Evolutionary conservation across 2,113 vertebrate genomes (phyloP), one percentile per base, ranked within the genome.

Genomic region (Chionis minor): DNA sequence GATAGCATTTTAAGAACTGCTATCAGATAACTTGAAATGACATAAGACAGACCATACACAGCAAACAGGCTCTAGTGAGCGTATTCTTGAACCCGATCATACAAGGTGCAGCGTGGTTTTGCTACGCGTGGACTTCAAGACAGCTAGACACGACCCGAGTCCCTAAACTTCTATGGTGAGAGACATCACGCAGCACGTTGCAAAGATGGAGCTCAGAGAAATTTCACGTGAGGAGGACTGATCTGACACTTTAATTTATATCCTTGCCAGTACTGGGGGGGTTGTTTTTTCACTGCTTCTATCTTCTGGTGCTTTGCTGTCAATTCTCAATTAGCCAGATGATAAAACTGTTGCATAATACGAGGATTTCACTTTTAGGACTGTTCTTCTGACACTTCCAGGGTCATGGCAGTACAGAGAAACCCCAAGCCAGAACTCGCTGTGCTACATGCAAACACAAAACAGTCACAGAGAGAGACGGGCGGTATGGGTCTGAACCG

Each of bases 21-120:
- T 95, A 78, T 94, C 94, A 79, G 91, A 81, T 91, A 84, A 71
- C 88, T 52, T 52, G 67, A 88, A 74, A n/a, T 81, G 2, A 93
- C 85, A 67, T 86, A 63, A 86, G 71, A n/a, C 74, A 88, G 90
- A 58, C 51, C 67, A 14, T 47, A 32, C 77, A 56, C 61, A 84
- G 69, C 93, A 95, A 40, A 65, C 54, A 93, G 71, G 45, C 52
- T 92, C 49, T n/a, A 59, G 82, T 40, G 74, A 62, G 74, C 19
- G 17, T 32, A 35, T 42, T n/a, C 59, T 65, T 87, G 49, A 66
- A 62, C 30, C 81, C 3, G 1, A 52, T 35, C 72, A 44, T 55
- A 32, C 0, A 6, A 81, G 27, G 21, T 13, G 16, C 27, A 2
- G 62, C 0, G 0, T 19, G 44, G 27, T 23, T 92, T 84, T 72